These are phyloP conservation scores for Drosophila meridionalis DNA, from an alignment of 2,888 invertebrate species.

Conservation along the genomic window DNA sequence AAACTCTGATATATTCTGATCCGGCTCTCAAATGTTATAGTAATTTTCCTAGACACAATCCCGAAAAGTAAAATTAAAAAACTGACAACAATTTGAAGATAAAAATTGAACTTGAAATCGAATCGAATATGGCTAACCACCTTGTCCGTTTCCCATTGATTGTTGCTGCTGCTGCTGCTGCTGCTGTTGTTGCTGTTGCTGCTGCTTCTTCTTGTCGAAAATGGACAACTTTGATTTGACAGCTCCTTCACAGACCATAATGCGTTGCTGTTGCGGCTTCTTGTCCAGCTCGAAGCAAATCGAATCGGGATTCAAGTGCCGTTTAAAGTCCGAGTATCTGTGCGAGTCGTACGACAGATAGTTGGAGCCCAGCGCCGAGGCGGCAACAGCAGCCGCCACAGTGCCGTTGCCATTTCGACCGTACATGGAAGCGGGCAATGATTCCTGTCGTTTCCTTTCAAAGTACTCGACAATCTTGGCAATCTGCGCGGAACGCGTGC, in stretches of 20 bases:
- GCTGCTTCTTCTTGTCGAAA: slow-evolving; percentile 90
- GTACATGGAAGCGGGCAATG: slow-evolving; percentile 70
- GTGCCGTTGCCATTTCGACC: slow-evolving; percentile 70
- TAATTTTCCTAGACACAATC: slow-evolving; percentile 15
- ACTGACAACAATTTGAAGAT: slow-evolving; percentile 31
- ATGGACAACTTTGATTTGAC: slow-evolving; percentile 93
- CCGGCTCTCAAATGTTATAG: slow-evolving; percentile 16
- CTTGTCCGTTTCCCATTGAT: slow-evolving; percentile 46
- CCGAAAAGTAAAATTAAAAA: slow-evolving; percentile 24
- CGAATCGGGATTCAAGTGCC: slow-evolving; percentile 81
- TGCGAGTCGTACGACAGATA: slow-evolving; percentile 82
- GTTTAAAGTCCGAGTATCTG: slow-evolving; percentile 82
- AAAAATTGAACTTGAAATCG: slow-evolving; percentile 18
- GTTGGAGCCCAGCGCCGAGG: slow-evolving; percentile 81
- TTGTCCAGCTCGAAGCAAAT: slow-evolving; percentile 85
- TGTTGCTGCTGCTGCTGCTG: slow-evolving; percentile 43
- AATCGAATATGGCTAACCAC: slow-evolving; percentile 32
- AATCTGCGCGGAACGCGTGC: slow-evolving; percentile 89
- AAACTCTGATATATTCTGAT: slow-evolving; percentile 29
- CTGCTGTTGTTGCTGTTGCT: slow-evolving; percentile 70
- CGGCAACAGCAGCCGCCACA: slow-evolving; percentile 83
- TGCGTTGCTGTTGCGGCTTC: slow-evolving; percentile 87
- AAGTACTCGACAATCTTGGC: slow-evolving; percentile 95
- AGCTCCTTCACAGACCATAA: slow-evolving; percentile 94
- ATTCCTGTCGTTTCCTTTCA: slow-evolving; percentile 89